Conservation (phyloP, 2,113 vertebrate species). For the Arizona elegans region DNA sequence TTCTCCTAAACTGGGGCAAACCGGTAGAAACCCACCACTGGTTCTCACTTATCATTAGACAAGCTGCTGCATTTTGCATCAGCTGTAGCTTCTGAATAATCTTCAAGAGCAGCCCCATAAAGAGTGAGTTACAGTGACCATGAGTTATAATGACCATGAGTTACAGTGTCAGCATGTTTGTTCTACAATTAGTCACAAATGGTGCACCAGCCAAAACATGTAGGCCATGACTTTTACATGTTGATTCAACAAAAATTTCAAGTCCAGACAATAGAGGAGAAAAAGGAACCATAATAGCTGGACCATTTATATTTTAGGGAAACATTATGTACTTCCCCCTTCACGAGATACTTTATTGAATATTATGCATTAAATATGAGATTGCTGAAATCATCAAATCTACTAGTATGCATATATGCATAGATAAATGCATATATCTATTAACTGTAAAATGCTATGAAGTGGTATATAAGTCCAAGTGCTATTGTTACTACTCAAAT, state of each 20-base stretch:
- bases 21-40: not conserved
- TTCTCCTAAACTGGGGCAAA: no score
- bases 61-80: not conserved
- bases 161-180: not conserved
- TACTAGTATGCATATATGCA: not conserved
- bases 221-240: not conserved
- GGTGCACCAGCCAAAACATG: not conserved
- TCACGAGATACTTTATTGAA: not conserved
- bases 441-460: not conserved
- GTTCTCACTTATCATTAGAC: not conserved
- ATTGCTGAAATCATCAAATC: not conserved
- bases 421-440: not conserved
- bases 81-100: not conserved
- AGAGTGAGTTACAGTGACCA: not conserved
- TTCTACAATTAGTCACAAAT: not conserved
- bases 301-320: not conserved
- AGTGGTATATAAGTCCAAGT: not conserved
- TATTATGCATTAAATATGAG: not conserved
- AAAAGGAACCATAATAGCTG: not conserved
- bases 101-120: not conserved
- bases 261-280: not conserved
- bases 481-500: not conserved
- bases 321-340: not conserved
- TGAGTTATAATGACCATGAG: not conserved
- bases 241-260: not conserved